phyloP scores from a whole-genome alignment of 2,797 vertebrate genomes.

The Chromobotia macracanthus region DNA sequence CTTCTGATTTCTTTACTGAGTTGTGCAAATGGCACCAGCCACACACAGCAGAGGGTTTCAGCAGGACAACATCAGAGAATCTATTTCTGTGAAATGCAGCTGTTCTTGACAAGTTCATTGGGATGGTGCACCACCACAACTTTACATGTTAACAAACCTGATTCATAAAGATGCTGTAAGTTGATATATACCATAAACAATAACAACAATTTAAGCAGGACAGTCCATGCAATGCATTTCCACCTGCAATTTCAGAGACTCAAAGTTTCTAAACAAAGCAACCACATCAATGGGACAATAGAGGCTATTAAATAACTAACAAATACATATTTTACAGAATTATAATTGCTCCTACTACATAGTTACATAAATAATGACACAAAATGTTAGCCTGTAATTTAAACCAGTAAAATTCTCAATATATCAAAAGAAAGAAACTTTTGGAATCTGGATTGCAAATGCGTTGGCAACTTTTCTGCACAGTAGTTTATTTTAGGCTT shows the following conservation, averaged over 20 bases:
- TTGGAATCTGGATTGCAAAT: not conserved
- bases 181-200: not conserved
- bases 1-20: slow-evolving; percentile 26
- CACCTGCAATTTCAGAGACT: slow-evolving; percentile 6
- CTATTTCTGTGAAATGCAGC: slow-evolving; percentile 4
- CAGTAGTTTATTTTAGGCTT: not conserved
- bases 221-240: not conserved
- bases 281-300: not conserved
- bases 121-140: not conserved
- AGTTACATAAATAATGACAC: not conserved
- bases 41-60: slow-evolving; percentile 1
- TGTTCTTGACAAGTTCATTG: not conserved
- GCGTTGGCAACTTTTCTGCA: not conserved
- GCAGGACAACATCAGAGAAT: not conserved
- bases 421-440: not conserved
- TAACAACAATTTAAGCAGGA: not conserved
- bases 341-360: not conserved
- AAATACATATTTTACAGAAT: not conserved
- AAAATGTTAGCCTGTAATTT: not conserved
- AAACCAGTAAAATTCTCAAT: not conserved
- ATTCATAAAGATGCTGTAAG: not conserved
- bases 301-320: not conserved
- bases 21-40: slow-evolving; percentile 29
- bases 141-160: not conserved
- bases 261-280: slow-evolving; percentile 7